These are phyloP conservation scores for Smittia sp. DNA, from an alignment of 2,888 invertebrate genomes.

Conservation along the genomic window DNA sequence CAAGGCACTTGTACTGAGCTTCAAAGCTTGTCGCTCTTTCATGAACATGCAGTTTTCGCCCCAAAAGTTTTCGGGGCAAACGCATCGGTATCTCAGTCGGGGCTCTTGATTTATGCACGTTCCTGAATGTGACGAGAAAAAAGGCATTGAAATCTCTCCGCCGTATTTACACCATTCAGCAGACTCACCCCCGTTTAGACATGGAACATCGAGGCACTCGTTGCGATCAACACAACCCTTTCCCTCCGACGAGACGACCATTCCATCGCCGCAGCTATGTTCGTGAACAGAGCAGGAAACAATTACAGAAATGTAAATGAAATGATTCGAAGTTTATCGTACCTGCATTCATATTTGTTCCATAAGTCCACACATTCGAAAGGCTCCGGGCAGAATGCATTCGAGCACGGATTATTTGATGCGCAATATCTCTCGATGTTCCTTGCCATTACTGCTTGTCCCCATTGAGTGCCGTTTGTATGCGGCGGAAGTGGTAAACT, in stretches of 20 bases:
- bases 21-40: conserved; percentile 70
- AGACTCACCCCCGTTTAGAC: conserved; percentile 66
- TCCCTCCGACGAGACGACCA: conserved; percentile 65
- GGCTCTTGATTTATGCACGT: conserved; percentile 69
- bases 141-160: no score
- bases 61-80: conserved; percentile 68
- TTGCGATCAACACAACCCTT: conserved; percentile 72
- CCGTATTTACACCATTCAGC: no score
- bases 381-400: conserved; percentile 54
- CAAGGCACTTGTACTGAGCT: conserved; percentile 74
- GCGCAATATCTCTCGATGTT: conserved; percentile 57
- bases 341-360: conserved; percentile 61
- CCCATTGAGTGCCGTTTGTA: conserved; percentile 55
- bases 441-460: conserved; percentile 54
- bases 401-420: conserved; percentile 56
- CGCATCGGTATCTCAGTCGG: conserved; percentile 64
- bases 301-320: conserved; percentile 8
- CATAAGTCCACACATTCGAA: conserved; percentile 58
- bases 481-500: conserved; percentile 57
- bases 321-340: conserved; percentile 43
- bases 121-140: conserved; percentile 49
- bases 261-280: conserved; percentile 66
- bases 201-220: conserved; percentile 70
- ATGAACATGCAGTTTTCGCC: conserved; percentile 70
- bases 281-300: background rate